Evolutionary conservation across 2,888 invertebrate species (phyloP).

Genomic region (Cartodere bifasciata): DNA sequence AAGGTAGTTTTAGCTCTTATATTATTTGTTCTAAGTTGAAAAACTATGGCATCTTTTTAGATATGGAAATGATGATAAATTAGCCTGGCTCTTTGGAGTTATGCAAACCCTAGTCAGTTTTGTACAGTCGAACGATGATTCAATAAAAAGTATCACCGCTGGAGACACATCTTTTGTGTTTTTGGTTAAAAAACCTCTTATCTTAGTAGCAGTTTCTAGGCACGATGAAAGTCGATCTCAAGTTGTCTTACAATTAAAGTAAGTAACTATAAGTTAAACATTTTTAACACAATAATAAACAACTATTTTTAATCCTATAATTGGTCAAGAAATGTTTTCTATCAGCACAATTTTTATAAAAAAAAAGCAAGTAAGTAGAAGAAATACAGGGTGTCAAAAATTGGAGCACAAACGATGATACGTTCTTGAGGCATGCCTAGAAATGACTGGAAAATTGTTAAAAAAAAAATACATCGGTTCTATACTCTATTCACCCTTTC

Average conservation of each 20-base stretch:
- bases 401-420: too few relatives aligned
- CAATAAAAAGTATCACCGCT: constrained; percentile 73
- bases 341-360: too few relatives aligned
- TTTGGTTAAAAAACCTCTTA: constrained; percentile 77
- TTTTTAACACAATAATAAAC: too few relatives aligned
- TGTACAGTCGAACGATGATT: constrained; percentile 73
- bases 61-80: constrained; percentile 84
- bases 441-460: too few relatives aligned
- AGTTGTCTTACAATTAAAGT: constrained; percentile 75
- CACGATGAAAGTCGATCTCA: constrained; percentile 74
- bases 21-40: constrained; percentile 6
- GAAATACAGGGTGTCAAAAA: too few relatives aligned
- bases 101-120: constrained; percentile 89
- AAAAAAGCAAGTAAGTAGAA: too few relatives aligned
- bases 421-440: too few relatives aligned
- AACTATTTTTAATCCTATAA: too few relatives aligned
- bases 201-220: constrained; percentile 78
- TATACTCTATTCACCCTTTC: too few relatives aligned
- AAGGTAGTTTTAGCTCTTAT: constrained; percentile 37
- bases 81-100: constrained; percentile 88
- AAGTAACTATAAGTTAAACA: constrained; percentile 37
- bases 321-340: too few relatives aligned
- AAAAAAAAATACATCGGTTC: too few relatives aligned
- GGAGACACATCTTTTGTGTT: constrained; percentile 85
- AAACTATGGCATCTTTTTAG: constrained; percentile 36